These are phyloP conservation scores for Cercopithecus mona DNA, from an alignment of 2,113 vertebrate genomes.

Conservation along the genomic window DNA sequence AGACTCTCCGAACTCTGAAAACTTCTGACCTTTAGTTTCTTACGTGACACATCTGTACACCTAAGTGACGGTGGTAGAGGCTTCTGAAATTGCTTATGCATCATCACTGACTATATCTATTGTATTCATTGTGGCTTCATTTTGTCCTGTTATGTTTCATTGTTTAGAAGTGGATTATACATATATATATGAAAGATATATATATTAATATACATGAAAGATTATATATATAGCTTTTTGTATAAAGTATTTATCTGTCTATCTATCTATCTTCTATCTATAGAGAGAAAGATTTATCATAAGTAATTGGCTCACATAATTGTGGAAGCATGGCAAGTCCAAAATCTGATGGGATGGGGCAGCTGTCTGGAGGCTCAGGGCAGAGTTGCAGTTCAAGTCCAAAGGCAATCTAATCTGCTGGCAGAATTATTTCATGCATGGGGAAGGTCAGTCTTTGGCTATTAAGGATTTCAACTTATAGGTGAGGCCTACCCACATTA, in stretches of 20 bases:
- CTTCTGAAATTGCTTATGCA: slow-evolving; percentile 9
- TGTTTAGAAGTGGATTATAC: not conserved
- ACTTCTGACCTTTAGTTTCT: not conserved
- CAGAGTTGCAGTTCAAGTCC: not conserved
- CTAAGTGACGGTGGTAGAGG: not conserved
- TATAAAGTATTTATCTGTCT: no score
- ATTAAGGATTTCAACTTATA: not conserved
- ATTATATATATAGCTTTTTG: no score
- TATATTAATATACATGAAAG: no score
- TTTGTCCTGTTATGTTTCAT: not conserved
- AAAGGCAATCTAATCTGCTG: not conserved
- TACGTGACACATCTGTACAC: not conserved
- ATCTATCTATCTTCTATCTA: no score
- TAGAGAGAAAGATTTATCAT: not conserved
- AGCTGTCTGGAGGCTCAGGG: not conserved
- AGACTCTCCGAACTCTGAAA: not conserved
- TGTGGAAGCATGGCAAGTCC: not conserved
- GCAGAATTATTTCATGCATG: not conserved
- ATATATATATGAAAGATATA: not conserved
- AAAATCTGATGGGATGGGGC: not conserved
- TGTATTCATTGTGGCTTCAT: not conserved
- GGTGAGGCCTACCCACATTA: not conserved
- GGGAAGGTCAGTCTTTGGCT: not conserved
- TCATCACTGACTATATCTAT: not conserved
- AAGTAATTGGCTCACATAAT: not conserved